phyloP scores from a whole-genome alignment of 2,113 vertebrate genomes.

The Gopherus evgoodei region DNA sequence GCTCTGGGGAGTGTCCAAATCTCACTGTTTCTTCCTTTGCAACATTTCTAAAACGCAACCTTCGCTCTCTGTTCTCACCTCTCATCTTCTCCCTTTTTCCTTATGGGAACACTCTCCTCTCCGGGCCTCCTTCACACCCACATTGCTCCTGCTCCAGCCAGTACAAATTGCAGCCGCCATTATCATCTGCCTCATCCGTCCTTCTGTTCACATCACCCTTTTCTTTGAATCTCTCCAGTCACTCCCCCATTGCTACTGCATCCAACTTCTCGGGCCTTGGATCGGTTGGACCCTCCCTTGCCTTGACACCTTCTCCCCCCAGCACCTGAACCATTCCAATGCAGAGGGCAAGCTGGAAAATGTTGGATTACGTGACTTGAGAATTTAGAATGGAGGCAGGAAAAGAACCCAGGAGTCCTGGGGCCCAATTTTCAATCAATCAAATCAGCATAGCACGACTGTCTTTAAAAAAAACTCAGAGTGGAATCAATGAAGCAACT shows the following conservation, averaged over 20 bases:
- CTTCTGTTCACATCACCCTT: not conserved
- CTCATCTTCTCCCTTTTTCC: not conserved
- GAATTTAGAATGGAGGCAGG: not conserved
- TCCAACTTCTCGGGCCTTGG: not conserved
- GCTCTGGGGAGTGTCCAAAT: not conserved
- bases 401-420: not conserved
- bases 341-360: not conserved
- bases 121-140: not conserved
- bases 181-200: not conserved
- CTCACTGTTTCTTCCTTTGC: not conserved
- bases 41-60: not conserved
- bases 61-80: not conserved
- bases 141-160: not conserved
- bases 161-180: not conserved
- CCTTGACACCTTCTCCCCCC: not conserved
- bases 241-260: not conserved
- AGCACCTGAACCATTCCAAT: not conserved
- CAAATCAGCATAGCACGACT: not conserved
- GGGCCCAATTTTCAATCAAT: not conserved
- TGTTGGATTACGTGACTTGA: not conserved
- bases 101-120: not conserved
- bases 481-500: not conserved
- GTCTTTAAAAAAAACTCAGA: not conserved
- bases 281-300: not conserved
- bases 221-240: not conserved